Base-by-base conservation (phyloP, 23 tunicate species). In the Ciona savignyi region DNA sequence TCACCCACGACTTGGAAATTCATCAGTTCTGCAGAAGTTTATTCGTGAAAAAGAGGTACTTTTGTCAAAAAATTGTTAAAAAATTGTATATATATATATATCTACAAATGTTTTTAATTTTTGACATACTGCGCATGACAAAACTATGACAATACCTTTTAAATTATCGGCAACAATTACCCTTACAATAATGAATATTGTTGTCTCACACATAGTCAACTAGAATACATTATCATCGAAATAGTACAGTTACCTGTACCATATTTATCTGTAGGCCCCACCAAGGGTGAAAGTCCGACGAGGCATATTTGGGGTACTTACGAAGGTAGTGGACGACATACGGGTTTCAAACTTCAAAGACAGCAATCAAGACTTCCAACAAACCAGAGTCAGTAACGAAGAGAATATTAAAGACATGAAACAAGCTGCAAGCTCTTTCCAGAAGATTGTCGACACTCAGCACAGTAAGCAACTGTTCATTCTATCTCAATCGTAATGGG, bases 1-100 rank as follows among this genome's bases (percentile, higher is more conserved):
- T 3, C 90, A 84, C 31, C 83, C 90, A 23, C 70, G 83, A 24
- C 74, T 84, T 31, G 90, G 90, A 15, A 33, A 77, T n/a, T 77
- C 83, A 0, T 27, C 49, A 23, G 74, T 84, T 77, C 73, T 84
- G 3, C 70, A 84, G 35, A 78, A 71, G 19, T 84, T 84, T 65
- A 20, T 78, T 19, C 65, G 65, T 34, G 83, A 77, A 49, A 77
- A 71, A 72, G 90, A 84, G 66, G 87, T 76, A 34, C 60, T 33
- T 21, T 65, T 65, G 24, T 19, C n/a, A n/a, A 51, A 19, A 21
- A 51, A 51, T 51, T n/a, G n/a, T n/a, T n/a, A n/a, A n/a, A n/a
- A n/a, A n/a, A n/a, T n/a, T n/a, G n/a, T n/a, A n/a, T n/a, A n/a
- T n/a, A n/a, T n/a, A n/a, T n/a, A n/a, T n/a, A n/a, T n/a, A n/a